Base-by-base conservation (phyloP, 1,140 invertebrate species). In the Drosophila bocqueti region DNA sequence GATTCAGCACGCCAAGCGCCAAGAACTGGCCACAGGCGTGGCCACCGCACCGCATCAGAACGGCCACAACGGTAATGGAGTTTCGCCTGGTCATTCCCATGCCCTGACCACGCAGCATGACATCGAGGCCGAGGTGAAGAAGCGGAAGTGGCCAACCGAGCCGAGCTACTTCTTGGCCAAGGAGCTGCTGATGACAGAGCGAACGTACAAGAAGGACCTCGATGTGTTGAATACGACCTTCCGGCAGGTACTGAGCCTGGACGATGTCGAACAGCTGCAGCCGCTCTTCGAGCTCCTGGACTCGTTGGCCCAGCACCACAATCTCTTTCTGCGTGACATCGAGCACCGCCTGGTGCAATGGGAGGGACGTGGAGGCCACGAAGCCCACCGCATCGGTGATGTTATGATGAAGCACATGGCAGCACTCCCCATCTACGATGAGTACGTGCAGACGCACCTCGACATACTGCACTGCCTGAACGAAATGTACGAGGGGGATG, bases 191-290 rank as follows among this genome's bases (percentile, higher is more conserved):
- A 98, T 98, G 97, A 99, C 98, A 2, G 98, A 99, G 92, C 94
- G 98, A 72, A 99, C 98, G 0, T 99, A 98, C 93, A 98, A 98
- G 87, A 97, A 98, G 83, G 98, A 99, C 93, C 93, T 99, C 73
- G 97, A 99, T 93, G 96, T 99, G 43, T 95, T 99, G 63, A 98
- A 97, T 92, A 94, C 96, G 81, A 95, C 95, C 94, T 96, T 96
- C 79, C 94, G 95, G 38, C 95, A 96, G 83, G 95, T 96, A 76
- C 93, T 96, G 3, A 94, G 84, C 29, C 42, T 79, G 10, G 90
- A 92, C 34, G 92, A 92, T 74, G 76, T 93, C 46, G 92, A 93
- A n/a, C 90, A 84, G 47, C 58, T 93, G 60, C 92, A 93, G 58
- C 92, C 92, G 31, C 62, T 93, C 31, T 93, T 93, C 46, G 91